Base-by-base conservation (phyloP, 1,140 invertebrate genomes). In the Orius insidiosus region DNA sequence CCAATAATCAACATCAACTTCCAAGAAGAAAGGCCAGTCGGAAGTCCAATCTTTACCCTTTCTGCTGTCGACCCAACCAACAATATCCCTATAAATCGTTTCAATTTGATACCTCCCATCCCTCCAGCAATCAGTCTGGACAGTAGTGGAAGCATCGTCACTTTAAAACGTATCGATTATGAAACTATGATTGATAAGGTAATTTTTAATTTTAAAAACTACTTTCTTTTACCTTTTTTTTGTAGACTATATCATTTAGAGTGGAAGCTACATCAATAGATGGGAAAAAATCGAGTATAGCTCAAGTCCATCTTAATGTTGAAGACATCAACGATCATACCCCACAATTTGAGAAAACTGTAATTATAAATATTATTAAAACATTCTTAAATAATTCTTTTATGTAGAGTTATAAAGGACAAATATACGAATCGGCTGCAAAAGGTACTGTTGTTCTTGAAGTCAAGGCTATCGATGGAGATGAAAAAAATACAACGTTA, bases 261-360 rank as follows among this genome's bases (percentile, higher is more conserved):
- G 78, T 85, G 1, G 68, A 75, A 54, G 81, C 81, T 1, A 68
- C 74, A 2, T 73, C 74, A 24, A 74, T 71, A 41, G 78, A 81
- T 56, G 72, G 72, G 2, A 71, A 74, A 42, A 67, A 74, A 31
- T 69, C 65, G 2, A 66, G 66, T 46, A 70, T 72, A 49, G 76
- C 80, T 0, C 78, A 74, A 49, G 68, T 85, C 3, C 69, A 75
- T 5, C 69, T 85, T 9, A 70, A 76, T 48, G 67, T 82, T 19
- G 61, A 72, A 50, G 85, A 87, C 57, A 68, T 80, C 0, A 88
- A 87, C 55, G 83, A 88, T 55, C 85, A 88, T 57, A 69, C 70
- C 53, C 84, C 85, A 1, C 63, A 68, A 38, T 87, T 87, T 58
- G 68, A 70, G 42, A 70, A 77, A 53, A 67, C 66, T 50, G 75